Conservation (phyloP, 2,113 vertebrate species). For the Calypte anna region DNA sequence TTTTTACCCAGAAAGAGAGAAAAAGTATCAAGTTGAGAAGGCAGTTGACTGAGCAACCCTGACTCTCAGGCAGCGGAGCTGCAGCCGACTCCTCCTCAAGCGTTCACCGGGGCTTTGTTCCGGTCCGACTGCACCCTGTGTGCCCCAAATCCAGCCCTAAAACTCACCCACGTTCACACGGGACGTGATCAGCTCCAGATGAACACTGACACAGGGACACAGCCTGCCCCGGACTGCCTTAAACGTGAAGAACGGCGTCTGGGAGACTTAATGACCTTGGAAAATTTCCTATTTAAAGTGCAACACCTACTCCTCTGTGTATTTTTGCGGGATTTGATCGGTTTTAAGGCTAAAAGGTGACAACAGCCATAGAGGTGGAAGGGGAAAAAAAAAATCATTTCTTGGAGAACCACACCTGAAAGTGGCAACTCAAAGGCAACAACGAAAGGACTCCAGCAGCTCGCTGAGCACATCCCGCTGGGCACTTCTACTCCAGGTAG, state of each 20-base stretch:
- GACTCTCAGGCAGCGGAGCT: not conserved
- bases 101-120: not conserved
- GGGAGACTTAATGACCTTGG: not conserved
- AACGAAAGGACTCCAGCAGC: not conserved
- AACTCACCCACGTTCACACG: not conserved
- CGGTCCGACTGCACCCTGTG: not conserved
- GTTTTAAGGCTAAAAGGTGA: not conserved
- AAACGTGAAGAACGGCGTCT: not conserved
- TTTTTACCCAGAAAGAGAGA: not conserved
- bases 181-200: not conserved
- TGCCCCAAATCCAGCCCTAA: not conserved
- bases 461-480: fast-evolving
- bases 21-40: not conserved
- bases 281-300: not conserved
- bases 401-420: not conserved
- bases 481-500: not conserved
- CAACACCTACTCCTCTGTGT: fast-evolving
- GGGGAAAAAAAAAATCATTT: not conserved
- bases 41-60: not conserved
- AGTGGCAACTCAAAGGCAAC: not conserved
- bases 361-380: not conserved
- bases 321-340: not conserved
- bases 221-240: not conserved
- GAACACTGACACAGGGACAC: not conserved
- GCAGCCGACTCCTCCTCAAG: not conserved